A percentile compares a stretch with the other conserved stretches of the same genome.
phyloP scores from a whole-genome alignment of 2,113 vertebrate species.

The Ameiurus melas region DNA sequence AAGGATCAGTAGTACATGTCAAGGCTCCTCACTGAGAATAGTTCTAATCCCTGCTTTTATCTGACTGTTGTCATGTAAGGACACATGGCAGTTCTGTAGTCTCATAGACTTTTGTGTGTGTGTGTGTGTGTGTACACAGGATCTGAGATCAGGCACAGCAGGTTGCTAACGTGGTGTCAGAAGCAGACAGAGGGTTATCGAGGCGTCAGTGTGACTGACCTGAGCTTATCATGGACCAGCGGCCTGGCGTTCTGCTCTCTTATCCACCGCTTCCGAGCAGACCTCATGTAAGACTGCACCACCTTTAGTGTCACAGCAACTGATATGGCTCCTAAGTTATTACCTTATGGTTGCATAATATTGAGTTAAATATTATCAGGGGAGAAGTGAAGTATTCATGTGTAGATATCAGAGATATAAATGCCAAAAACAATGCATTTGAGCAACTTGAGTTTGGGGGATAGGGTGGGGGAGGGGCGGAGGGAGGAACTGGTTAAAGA shows the following conservation, averaged over 20 bases:
- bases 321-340: background rate
- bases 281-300: slow-evolving; percentile 83
- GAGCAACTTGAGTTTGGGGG: background rate
- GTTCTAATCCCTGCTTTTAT: slow-evolving; percentile 35
- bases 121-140: slow-evolving; percentile 71
- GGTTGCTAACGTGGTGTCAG: slow-evolving; percentile 94
- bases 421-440: background rate
- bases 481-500: background rate
- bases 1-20: slow-evolving; percentile 27
- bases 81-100: background rate
- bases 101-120: background rate
- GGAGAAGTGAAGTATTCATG: background rate
- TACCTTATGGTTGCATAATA: background rate
- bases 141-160: slow-evolving; percentile 86
- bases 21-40: slow-evolving; percentile 18
- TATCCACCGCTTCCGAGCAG: slow-evolving; percentile 90
- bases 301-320: background rate
- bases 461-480: no score
- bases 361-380: background rate
- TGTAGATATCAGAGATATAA: background rate
- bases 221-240: slow-evolving; percentile 86
- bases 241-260: slow-evolving; percentile 90
- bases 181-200: slow-evolving; percentile 89
- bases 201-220: slow-evolving; percentile 80
- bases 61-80: background rate